phyloP scores from a whole-genome alignment of 2,888 invertebrate species.

The Morpho achilles region DNA sequence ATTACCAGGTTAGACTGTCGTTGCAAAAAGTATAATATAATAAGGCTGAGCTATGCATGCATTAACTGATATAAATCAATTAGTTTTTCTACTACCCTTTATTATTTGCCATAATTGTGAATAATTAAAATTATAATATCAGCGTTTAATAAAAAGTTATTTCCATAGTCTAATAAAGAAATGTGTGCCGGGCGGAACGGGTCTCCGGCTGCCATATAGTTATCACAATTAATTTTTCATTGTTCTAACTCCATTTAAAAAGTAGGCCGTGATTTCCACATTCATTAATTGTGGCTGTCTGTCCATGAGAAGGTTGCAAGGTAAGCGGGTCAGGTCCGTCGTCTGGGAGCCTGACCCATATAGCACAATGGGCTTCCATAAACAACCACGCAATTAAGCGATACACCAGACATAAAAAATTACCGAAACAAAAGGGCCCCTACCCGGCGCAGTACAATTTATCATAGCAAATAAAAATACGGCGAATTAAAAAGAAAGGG shows the following conservation, averaged over 20 bases:
- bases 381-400: conserved; percentile 72
- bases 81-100: background rate
- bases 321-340: conserved; percentile 57
- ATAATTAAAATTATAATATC: conserved; percentile 2
- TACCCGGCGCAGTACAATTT: conserved; percentile 69
- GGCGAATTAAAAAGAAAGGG: conserved; percentile 75
- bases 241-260: conserved; percentile 33
- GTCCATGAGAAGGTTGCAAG: conserved; percentile 42
- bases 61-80: background rate
- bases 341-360: conserved; percentile 65
- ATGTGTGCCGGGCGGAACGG: conserved; percentile 5
- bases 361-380: conserved; percentile 69
- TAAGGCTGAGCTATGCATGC: too few relatives aligned
- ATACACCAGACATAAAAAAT: conserved; percentile 76
- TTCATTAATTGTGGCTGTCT: conserved; percentile 35
- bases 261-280: conserved; percentile 37
- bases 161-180: conserved; percentile 19
- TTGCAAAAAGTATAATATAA: too few relatives aligned
- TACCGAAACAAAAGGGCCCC: conserved; percentile 73
- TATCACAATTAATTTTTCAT: conserved; percentile 31
- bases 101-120: conserved; percentile 4
- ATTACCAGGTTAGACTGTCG: too few relatives aligned
- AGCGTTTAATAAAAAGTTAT: conserved; percentile 19
- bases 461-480: conserved; percentile 79
- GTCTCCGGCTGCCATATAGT: conserved; percentile 23